These are phyloP conservation scores for Athene cunicularia DNA, from an alignment of 2,113 vertebrate genomes.

Conservation along the genomic window DNA sequence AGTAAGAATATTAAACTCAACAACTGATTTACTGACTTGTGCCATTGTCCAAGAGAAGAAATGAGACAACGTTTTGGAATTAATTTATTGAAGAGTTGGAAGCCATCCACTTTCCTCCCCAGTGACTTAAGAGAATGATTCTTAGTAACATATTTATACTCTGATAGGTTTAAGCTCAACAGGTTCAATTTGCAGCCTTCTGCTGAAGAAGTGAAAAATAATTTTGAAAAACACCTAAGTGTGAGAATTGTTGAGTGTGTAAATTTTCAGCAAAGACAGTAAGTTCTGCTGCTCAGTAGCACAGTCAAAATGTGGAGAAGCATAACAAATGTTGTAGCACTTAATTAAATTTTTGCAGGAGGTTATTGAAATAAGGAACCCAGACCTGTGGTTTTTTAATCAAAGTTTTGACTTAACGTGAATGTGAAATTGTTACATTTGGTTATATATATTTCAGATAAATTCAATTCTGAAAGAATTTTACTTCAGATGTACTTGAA, in stretches of 20 bases:
- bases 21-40: background rate
- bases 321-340: background rate
- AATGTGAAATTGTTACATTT: background rate
- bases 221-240: background rate
- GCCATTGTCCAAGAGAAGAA: background rate
- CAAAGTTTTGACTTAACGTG: background rate
- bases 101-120: background rate
- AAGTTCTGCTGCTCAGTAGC: background rate
- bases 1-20: constrained; percentile 7
- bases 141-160: background rate
- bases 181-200: background rate
- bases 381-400: background rate
- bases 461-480: background rate
- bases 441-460: background rate
- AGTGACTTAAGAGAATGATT: background rate
- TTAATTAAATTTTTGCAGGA: constrained; percentile 1
- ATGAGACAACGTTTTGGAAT: constrained; percentile 10
- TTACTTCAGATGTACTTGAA: background rate
- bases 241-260: background rate
- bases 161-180: background rate
- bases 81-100: constrained; percentile 4
- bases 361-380: background rate
- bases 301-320: background rate
- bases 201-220: background rate
- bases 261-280: background rate